Conservation (phyloP, 2,888 invertebrate genomes). For the Pterostichus niger region DNA sequence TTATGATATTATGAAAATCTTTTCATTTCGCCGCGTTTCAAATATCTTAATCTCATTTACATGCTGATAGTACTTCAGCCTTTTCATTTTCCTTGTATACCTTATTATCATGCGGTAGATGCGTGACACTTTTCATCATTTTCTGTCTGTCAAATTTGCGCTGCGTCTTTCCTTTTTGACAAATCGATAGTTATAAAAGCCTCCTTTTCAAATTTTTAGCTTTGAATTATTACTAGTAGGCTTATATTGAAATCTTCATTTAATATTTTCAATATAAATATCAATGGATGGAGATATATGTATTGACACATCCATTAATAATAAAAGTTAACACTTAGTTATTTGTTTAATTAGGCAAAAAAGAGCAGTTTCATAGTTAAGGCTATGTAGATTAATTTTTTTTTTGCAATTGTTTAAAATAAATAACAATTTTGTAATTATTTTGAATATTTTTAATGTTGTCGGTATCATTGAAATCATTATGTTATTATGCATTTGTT, state of each 20-base stretch:
- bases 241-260: constrained; percentile 27
- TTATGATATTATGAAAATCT: constrained; percentile 49
- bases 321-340: too few relatives aligned
- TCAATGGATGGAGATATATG: too few relatives aligned
- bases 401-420: too few relatives aligned
- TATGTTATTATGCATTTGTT: too few relatives aligned
- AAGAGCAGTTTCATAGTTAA: too few relatives aligned
- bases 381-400: too few relatives aligned
- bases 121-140: constrained; percentile 54
- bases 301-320: too few relatives aligned
- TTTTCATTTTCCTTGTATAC: constrained; percentile 38
- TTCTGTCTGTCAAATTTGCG: constrained; percentile 43
- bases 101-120: constrained; percentile 47
- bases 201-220: constrained; percentile 24
- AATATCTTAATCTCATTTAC: constrained; percentile 49
- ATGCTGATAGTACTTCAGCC: constrained; percentile 43
- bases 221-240: constrained; percentile 18
- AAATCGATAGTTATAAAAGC: constrained; percentile 46
- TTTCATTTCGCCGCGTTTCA: constrained; percentile 23
- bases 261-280: neutral
- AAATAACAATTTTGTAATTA: too few relatives aligned
- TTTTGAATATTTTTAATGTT: too few relatives aligned
- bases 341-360: too few relatives aligned
- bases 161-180: constrained; percentile 23
- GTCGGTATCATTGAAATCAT: too few relatives aligned